Percentiles rank a stretch among this genome's conserved stretches.
These are phyloP conservation scores for Petrophora chlorosata DNA, from an alignment of 2,888 invertebrate species.

Conservation along the genomic window DNA sequence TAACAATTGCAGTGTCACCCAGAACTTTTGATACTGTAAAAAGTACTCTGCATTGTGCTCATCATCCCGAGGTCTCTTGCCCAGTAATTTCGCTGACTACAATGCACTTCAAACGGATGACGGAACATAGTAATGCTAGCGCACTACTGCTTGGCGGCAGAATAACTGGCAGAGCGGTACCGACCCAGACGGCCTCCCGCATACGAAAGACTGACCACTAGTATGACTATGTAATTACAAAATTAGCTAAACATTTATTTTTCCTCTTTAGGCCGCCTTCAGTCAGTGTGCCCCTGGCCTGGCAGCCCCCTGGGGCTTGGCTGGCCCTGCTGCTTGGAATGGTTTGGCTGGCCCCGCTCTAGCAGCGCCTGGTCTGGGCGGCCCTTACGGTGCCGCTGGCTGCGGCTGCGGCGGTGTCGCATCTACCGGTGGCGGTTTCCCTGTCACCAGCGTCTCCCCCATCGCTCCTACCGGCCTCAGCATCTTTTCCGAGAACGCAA, in stretches of 20 bases:
- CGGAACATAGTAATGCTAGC: no score
- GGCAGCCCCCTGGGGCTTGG: constrained; percentile 3
- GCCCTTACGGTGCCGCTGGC: constrained; percentile 11
- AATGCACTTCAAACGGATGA: no score
- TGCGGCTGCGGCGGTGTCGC: constrained; percentile 35
- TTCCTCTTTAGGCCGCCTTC: constrained; percentile 17
- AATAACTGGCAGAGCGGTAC: no score
- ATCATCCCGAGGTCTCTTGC: no score
- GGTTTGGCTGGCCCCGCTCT: constrained; percentile 14
- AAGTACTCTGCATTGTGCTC: no score
- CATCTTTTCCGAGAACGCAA: constrained; percentile 48
- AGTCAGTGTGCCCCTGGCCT: constrained; percentile 23
- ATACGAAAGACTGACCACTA: neutral
- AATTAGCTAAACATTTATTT: neutral
- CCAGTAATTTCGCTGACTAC: no score
- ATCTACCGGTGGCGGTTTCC: constrained; percentile 39
- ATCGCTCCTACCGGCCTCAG: constrained; percentile 43
- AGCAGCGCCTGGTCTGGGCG: constrained; percentile 12
- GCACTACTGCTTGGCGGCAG: no score
- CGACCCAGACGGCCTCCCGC: no score
- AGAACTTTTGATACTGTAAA: no score
- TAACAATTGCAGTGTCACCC: no score
- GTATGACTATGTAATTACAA: no score
- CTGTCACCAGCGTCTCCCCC: constrained; percentile 17
- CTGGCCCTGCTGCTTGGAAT: constrained; percentile 1